Conservation (phyloP, 2,797 vertebrate species). For the Halcyon badia region DNA sequence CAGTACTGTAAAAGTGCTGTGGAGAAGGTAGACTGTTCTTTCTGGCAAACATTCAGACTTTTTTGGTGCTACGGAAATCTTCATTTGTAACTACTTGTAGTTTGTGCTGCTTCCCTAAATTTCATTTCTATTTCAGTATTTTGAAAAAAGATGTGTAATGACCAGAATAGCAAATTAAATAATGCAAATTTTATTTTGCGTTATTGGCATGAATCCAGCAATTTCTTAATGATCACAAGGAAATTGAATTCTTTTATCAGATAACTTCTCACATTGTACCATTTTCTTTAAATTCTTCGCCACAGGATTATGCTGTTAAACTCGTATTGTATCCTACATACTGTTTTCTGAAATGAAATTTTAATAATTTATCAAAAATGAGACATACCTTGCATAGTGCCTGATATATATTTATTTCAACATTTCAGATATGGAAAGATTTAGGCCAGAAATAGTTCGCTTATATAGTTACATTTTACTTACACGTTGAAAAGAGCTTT, state of each 20-base stretch:
- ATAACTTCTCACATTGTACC: background rate
- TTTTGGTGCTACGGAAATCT: background rate
- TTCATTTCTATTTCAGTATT: background rate
- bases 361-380: conserved; percentile 65
- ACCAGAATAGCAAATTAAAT: background rate
- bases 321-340: background rate
- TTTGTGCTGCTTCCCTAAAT: background rate
- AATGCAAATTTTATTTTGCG: background rate
- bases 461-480: conserved; percentile 34
- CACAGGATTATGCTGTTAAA: background rate
- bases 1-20: background rate
- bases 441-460: conserved; percentile 6
- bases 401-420: conserved; percentile 14
- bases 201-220: background rate
- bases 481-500: background rate
- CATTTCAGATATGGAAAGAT: background rate
- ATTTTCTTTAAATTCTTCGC: conserved; percentile 31
- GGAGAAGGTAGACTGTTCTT: background rate
- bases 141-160: background rate
- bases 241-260: background rate
- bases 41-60: background rate
- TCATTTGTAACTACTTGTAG: background rate
- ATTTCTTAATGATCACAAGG: background rate
- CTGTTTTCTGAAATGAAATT: conserved; percentile 59
- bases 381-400: background rate